Conservation (phyloP, 2,113 vertebrate genomes). For the Nerophis lumbriciformis region DNA sequence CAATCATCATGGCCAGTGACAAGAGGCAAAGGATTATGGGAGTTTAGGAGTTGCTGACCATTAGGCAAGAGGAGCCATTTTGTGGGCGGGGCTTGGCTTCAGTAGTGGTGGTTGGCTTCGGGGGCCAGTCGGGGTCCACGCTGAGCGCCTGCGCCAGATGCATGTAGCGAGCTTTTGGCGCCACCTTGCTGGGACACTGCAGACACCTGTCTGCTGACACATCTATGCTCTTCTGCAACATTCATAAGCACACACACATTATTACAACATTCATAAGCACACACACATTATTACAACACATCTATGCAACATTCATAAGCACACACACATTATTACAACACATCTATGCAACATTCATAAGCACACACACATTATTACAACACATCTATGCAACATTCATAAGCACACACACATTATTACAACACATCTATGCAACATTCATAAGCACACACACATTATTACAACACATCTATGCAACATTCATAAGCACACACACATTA, state of each 20-base stretch:
- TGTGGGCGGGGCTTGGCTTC: slow-evolving; percentile 82
- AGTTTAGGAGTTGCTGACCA: slow-evolving; percentile 76
- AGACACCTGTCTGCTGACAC: slow-evolving; percentile 65
- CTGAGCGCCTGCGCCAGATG: slow-evolving; percentile 92
- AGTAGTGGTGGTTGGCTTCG: slow-evolving; percentile 91
- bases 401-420: too few species aligned
- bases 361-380: too few species aligned
- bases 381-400: too few species aligned
- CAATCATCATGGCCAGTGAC: slow-evolving; percentile 2
- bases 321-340: too few species aligned
- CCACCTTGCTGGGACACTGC: slow-evolving; percentile 70
- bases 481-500: too few species aligned
- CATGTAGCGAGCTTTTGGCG: slow-evolving; percentile 91
- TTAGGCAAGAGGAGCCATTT: slow-evolving; percentile 80
- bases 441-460: too few species aligned
- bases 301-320: too few species aligned
- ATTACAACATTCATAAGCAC: neutral
- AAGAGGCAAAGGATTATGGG: neutral
- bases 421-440: too few species aligned
- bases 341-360: too few species aligned
- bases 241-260: slow-evolving; percentile 26
- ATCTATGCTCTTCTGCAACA: slow-evolving; percentile 74
- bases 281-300: too few species aligned
- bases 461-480: too few species aligned
- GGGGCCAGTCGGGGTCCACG: slow-evolving; percentile 95